Percentiles rank a stretch among this genome's conserved stretches.
phyloP scores from a whole-genome alignment of 1,140 invertebrate species.

The Penaeus indicus region DNA sequence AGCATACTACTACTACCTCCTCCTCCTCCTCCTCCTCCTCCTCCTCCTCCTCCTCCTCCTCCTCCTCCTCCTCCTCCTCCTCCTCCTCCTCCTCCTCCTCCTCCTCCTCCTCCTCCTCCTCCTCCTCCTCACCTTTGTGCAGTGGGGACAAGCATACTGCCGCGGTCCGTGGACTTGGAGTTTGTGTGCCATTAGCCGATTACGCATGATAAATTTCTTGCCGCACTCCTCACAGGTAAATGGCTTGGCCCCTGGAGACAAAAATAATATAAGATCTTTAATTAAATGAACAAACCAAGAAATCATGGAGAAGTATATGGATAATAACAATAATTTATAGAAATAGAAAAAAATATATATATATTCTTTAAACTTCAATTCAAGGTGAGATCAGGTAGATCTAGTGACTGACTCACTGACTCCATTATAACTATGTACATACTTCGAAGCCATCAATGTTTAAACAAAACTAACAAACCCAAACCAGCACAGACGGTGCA shows the following conservation, averaged over 20 bases:
- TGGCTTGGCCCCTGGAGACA: constrained; percentile 38
- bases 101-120: neutral
- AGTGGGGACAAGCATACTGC: constrained; percentile 41
- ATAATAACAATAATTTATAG: neutral
- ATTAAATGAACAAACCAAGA: neutral
- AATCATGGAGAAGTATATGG: neutral
- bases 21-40: neutral
- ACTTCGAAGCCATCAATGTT: too few species aligned
- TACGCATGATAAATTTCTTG: constrained; percentile 50
- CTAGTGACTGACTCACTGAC: too few species aligned
- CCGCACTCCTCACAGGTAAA: constrained; percentile 52
- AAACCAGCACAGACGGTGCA: too few species aligned
- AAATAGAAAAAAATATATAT: too few species aligned
- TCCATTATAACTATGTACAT: too few species aligned
- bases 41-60: neutral
- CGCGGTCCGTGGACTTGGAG: constrained; percentile 47
- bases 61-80: neutral
- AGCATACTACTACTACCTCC: too few species aligned
- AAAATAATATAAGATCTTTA: neutral
- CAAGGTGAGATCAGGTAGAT: too few species aligned
- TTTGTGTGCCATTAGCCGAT: constrained; percentile 44
- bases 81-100: neutral
- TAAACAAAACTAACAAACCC: too few species aligned
- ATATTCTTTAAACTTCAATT: too few species aligned
- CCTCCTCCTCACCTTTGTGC: constrained; percentile 31